Evolutionary conservation across 2,113 vertebrate genomes (phyloP).

Genomic region (Dromiciops gliroides): DNA sequence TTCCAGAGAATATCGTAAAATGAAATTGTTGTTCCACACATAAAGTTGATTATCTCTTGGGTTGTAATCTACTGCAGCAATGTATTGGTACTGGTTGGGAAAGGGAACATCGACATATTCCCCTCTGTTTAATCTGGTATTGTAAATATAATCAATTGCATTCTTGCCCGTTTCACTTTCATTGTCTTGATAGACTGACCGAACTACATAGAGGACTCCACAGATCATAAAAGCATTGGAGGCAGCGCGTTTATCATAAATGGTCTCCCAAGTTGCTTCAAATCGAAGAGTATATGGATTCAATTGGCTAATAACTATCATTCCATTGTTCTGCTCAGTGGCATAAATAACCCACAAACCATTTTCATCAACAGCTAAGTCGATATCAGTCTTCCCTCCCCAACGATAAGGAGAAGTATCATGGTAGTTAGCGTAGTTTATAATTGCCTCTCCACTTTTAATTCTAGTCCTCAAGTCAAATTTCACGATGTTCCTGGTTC

Average conservation of each 20-base stretch:
- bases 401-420: conserved; percentile 98
- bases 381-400: conserved; percentile 99
- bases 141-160: conserved; percentile 96
- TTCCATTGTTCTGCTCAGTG: conserved; percentile 98
- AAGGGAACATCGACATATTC: conserved; percentile 96
- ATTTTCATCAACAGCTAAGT: conserved; percentile 97
- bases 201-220: conserved; percentile 96
- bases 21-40: conserved; percentile 99
- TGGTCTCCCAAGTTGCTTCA: conserved; percentile 97
- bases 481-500: conserved; percentile 99
- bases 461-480: conserved; percentile 99
- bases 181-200: conserved; percentile 98
- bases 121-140: conserved; percentile 93
- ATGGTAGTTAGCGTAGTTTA: conserved; percentile 99
- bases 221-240: conserved; percentile 99
- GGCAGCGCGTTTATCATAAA: conserved; percentile 96
- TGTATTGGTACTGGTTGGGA: conserved; percentile 99
- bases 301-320: conserved; percentile 98
- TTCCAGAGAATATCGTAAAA: conserved; percentile 96
- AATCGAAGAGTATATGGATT: conserved; percentile 99
- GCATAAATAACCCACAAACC: conserved; percentile 99
- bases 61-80: conserved; percentile 99
- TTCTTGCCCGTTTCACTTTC: conserved; percentile 98
- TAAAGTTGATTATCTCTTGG: conserved; percentile 98
- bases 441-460: conserved; percentile 99